Evolutionary conservation across 2,888 invertebrate genomes (phyloP), one percentile per base, ranked within the genome.

Genomic region (Noctuana brunneofusca): DNA sequence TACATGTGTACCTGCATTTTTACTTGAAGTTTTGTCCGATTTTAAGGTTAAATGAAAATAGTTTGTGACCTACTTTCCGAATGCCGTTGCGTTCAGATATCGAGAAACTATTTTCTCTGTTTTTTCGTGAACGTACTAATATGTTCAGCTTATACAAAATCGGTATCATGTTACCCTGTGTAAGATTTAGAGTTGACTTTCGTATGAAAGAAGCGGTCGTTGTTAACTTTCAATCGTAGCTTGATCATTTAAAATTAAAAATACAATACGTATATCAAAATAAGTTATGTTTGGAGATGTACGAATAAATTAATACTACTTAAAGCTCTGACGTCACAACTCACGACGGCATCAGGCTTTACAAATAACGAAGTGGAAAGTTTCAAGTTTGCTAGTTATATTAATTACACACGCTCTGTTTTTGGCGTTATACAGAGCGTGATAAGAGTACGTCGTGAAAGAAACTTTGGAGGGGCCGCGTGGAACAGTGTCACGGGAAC

Each of bases 381-480:
- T 60, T 54, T 60, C 54, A 60, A 60, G 60, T 60, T 54, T 54
- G 60, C 60, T 60, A 60, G 60, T 60, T 60, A 60, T 60, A 60
- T 60, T 60, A 60, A 60, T 60, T 60, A 60, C 60, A 60, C 35
- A 35, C 43, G 60, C 53, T 48, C 48, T 48, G 60, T 54, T 54
- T 60, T 60, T 60, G 54, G 60, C 18, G 35, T 46, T 27, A 60
- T 60, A 54, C 59, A 60, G 59, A 60, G 59, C 59, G 59, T 30
- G 59, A 60, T 59, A 35, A 54, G 59, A 60, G 53, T 53, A 48
- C 46, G 59, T 46, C 59, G 59, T 46, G 59, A 59, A 59, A 59
- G 59, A 59, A 59, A 59, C 53, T 59, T 59, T 53, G 53, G 53
- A 46, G 58, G 41, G 58, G 49, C 46, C 27, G 50, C 38, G 32